phyloP scores from a whole-genome alignment of 2,113 vertebrate genomes.

The Falcunculus frontatus region DNA sequence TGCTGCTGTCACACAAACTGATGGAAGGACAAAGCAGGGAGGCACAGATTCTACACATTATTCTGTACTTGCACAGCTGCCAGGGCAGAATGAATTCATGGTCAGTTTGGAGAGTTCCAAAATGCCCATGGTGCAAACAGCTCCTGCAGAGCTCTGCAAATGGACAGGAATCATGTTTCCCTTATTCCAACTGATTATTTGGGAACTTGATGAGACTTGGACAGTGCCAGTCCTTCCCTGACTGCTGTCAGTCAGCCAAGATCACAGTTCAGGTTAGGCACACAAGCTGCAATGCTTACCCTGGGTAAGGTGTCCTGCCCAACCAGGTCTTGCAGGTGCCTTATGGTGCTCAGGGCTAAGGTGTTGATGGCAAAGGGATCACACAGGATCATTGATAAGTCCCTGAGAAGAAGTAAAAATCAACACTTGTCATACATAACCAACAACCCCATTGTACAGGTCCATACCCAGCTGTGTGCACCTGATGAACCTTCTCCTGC shows the following conservation, averaged over 20 bases:
- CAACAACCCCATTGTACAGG: neutral
- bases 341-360: constrained; percentile 89
- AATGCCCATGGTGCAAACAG: neutral
- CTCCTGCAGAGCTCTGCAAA: neutral
- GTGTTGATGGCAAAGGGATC: constrained; percentile 98
- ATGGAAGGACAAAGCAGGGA: neutral
- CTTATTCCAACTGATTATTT: neutral
- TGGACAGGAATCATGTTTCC: neutral
- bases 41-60: neutral
- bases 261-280: neutral
- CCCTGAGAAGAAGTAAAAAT: constrained; percentile 66
- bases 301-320: constrained; percentile 93
- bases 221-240: neutral
- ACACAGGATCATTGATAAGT: constrained; percentile 97
- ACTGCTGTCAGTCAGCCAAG: neutral
- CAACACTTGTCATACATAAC: neutral
- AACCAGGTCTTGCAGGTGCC: constrained; percentile 92
- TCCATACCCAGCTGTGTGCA: neutral
- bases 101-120: neutral
- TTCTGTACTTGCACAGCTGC: neutral
- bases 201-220: neutral
- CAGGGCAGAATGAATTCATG: neutral
- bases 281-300: constrained; percentile 70
- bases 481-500: neutral
- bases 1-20: neutral